These are phyloP conservation scores for Pomatorhinus ruficollis DNA, from an alignment of 2,113 vertebrate species.

Conservation along the genomic window DNA sequence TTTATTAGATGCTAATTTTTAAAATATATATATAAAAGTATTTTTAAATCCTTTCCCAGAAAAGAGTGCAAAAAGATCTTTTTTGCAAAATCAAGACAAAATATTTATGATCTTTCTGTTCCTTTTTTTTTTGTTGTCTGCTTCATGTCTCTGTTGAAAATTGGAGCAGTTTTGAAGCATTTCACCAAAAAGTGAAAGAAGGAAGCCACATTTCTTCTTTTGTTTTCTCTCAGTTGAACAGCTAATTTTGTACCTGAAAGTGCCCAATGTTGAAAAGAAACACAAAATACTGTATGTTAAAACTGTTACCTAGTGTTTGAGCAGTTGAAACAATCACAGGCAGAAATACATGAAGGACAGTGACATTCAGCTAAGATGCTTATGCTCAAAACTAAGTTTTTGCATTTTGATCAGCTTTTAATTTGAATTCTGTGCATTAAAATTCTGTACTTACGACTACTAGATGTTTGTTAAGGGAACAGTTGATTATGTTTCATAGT, in stretches of 20 bases:
- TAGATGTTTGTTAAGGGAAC: slow-evolving; percentile 6
- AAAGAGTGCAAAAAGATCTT: not conserved
- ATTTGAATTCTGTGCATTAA: slow-evolving; percentile 18
- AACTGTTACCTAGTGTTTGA: not conserved
- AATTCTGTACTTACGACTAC: not conserved
- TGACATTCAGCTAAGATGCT: not conserved
- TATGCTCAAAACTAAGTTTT: not conserved
- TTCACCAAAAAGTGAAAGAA: not conserved
- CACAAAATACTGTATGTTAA: not conserved
- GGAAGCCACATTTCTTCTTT: not conserved
- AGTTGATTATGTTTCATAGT: not conserved
- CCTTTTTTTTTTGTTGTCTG: not conserved
- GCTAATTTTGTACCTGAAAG: not conserved
- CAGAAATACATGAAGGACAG: not conserved
- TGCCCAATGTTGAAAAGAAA: not conserved
- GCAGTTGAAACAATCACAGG: not conserved
- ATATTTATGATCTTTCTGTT: not conserved
- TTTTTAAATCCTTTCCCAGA: not conserved
- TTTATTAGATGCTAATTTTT: not conserved
- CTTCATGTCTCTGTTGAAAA: not conserved
- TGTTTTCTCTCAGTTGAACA: not conserved
- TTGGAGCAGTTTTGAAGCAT: not conserved
- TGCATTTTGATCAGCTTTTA: slow-evolving; percentile 29
- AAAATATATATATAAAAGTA: not conserved
- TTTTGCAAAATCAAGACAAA: not conserved